Evolutionary conservation across 2,888 invertebrate species (phyloP).

Genomic region (Yponomeuta malinellus): DNA sequence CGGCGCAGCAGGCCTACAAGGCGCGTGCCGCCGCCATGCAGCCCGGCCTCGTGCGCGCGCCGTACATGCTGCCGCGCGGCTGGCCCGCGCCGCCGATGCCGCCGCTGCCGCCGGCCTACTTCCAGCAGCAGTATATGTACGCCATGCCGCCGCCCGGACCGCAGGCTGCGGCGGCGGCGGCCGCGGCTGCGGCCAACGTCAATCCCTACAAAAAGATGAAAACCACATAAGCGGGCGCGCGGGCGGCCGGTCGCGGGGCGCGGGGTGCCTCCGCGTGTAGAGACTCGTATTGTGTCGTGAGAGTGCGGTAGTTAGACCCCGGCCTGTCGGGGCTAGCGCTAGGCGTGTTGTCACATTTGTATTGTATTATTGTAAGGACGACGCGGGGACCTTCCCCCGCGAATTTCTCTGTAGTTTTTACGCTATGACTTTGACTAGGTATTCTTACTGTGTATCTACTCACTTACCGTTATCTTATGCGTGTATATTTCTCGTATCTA

Average conservation of each 20-base stretch:
- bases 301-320: constrained; percentile 24
- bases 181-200: constrained; percentile 50
- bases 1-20: constrained; percentile 78
- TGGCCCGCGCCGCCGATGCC: constrained; percentile 55
- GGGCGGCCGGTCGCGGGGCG: constrained; percentile 67
- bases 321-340: constrained; percentile 72
- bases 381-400: constrained; percentile 67
- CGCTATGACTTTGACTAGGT: constrained; percentile 45
- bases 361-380: constrained; percentile 70
- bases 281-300: constrained; percentile 65
- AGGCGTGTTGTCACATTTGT: constrained; percentile 74
- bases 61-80: constrained; percentile 61
- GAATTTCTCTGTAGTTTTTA: constrained; percentile 68
- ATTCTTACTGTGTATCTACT: constrained; percentile 68
- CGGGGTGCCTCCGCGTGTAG: constrained; percentile 46
- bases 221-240: constrained; percentile 79
- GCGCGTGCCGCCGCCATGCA: constrained; percentile 77
- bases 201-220: constrained; percentile 95
- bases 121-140: constrained; percentile 71
- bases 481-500: constrained; percentile 75
- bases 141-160: constrained; percentile 68
- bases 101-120: constrained; percentile 64
- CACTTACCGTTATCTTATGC: constrained; percentile 71
- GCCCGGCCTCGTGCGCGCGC: constrained; percentile 61
- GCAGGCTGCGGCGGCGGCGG: constrained; percentile 57